Percentiles rank a stretch among this genome's conserved stretches.
Evolutionary conservation across 2,113 vertebrate species (phyloP).

Genomic region (Archilochus colubris): DNA sequence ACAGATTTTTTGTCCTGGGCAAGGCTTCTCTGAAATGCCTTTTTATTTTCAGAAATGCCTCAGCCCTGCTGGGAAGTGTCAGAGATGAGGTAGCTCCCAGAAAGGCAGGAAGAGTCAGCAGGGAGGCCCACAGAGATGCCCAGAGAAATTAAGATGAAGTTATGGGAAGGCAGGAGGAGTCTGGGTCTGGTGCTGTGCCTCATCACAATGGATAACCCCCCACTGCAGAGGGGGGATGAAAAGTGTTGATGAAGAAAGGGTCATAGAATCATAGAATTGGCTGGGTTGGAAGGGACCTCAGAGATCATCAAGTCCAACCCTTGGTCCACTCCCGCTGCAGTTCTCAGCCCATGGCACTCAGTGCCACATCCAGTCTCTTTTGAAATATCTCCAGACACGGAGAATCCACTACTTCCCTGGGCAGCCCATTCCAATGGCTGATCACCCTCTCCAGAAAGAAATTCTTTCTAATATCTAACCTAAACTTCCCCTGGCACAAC

Average conservation of each 20-base stretch:
- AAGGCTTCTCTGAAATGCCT: not conserved
- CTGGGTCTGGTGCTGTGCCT: not conserved
- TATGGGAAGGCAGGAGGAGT: not conserved
- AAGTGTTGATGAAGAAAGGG: not conserved
- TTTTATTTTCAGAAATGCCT: not conserved
- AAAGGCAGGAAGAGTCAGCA: not conserved
- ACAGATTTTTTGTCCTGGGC: rapidly evolving
- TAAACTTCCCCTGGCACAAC: too few relatives aligned
- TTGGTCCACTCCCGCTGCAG: too few relatives aligned
- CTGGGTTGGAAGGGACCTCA: too few relatives aligned
- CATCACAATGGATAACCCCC: rapidly evolving
- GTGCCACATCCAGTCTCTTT: too few relatives aligned
- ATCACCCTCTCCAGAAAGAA: too few relatives aligned
- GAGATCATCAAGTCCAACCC: too few relatives aligned
- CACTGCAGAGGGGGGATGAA: not conserved
- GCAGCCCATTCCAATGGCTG: too few relatives aligned
- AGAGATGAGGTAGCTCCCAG: not conserved
- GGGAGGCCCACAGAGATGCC: rapidly evolving
- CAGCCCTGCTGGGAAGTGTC: not conserved
- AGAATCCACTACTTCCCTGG: too few relatives aligned
- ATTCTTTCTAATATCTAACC: too few relatives aligned
- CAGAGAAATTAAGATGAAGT: not conserved
- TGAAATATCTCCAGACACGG: too few relatives aligned
- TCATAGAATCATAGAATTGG: not conserved
- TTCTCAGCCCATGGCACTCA: too few relatives aligned